Percentiles rank a stretch among this genome's conserved stretches.
phyloP scores from a whole-genome alignment of 2,797 vertebrate genomes.

The Urophycis tenuis region DNA sequence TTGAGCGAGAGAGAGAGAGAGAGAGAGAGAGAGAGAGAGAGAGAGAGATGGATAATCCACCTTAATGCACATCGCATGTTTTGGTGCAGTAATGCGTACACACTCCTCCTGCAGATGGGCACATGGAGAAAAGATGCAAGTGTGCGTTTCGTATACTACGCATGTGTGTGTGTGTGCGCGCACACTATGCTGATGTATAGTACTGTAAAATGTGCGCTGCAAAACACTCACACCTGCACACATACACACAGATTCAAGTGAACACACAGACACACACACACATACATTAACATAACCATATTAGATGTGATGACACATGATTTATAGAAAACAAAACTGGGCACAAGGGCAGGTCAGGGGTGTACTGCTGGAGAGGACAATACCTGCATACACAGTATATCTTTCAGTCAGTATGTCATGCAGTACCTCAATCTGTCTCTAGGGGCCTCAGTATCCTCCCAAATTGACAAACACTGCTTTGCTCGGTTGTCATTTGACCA shows the following conservation, averaged over 20 bases:
- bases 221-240: neutral
- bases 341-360: neutral
- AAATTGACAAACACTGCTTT: neutral
- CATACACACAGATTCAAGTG: neutral
- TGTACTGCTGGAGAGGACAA: neutral
- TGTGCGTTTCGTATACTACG: too few relatives aligned
- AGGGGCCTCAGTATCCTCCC: neutral
- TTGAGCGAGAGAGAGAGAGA: slow-evolving; percentile 15
- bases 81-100: slow-evolving; percentile 8
- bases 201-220: neutral
- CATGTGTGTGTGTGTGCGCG: too few relatives aligned
- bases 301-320: neutral
- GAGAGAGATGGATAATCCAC: slow-evolving; percentile 23
- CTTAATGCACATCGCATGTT: slow-evolving; percentile 19
- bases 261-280: neutral
- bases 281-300: neutral
- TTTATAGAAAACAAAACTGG: neutral
- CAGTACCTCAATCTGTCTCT: neutral
- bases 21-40: slow-evolving; percentile 21
- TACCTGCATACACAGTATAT: neutral
- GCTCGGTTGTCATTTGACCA: neutral
- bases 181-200: too few relatives aligned
- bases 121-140: too few relatives aligned
- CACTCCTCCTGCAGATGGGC: neutral
- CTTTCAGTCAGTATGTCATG: neutral